Base-by-base conservation (phyloP, 2,113 vertebrate genomes). In the Microtus oregoni region DNA sequence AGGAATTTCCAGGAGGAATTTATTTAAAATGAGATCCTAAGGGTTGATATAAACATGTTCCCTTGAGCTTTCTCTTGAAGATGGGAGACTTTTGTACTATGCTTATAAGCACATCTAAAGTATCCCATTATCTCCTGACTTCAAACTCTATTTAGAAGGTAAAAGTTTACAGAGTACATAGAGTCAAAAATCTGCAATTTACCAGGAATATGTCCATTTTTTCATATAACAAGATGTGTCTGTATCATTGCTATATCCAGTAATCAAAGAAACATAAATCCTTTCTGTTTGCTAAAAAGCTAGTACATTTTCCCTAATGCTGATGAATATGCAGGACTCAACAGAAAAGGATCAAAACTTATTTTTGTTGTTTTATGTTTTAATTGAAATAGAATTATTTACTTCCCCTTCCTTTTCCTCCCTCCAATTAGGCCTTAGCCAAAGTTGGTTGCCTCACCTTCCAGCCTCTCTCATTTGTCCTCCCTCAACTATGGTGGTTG, bases 11-110 rank as follows among this genome's bases (percentile, higher is more conserved):
- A 77, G 67, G 90, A 95, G 75, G 41, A 92, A 78, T 10, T 91
- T 90, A 88, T 92, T 91, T 92, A 92, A 85, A 94, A 81, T 65
- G 72, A 95, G 35, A 24, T n/a, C 30, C 14, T 76, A n/a, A 88
- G 38, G 67, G 47, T 17, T 81, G 47, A 86, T 44, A 50, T 94
- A 93, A 96, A 86, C 28, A 32, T 11, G 44, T 88, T 94, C 95
- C 83, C 97, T 50, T 55, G 77, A 89, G 90, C 87, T 78, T 35
- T 75, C 28, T 41, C n/a, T 94, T 90, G 6, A 19, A 63, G 8
- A 24, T 41, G 85, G 47, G 67, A 96, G 55, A 3, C 0, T 4
- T 85, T 55, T 38, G 61, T n/a, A 22, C 55, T 68, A 81, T 47
- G 28, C 28, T 89, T 92, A 1, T 89, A 87, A 38, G 86, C n/a